Evolutionary conservation across 2,888 invertebrate genomes (phyloP).

Genomic region (Dynastes maya): DNA sequence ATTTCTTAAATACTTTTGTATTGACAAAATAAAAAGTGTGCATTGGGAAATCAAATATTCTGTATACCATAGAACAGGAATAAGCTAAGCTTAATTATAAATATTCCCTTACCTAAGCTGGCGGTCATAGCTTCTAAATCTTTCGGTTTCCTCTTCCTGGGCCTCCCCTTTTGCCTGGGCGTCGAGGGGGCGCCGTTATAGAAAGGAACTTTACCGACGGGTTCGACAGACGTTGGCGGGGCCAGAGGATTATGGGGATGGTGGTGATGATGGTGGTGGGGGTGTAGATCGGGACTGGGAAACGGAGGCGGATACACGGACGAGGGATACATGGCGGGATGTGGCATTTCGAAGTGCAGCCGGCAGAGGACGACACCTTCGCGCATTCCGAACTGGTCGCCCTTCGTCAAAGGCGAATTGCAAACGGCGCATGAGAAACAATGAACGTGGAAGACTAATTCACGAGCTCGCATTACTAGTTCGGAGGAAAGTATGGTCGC

Average conservation of each 20-base stretch:
- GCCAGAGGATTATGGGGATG: conserved; percentile 70
- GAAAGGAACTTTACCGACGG: conserved; percentile 71
- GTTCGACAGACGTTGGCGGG: conserved; percentile 69
- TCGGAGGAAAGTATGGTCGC: conserved; percentile 91
- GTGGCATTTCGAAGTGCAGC: conserved; percentile 77
- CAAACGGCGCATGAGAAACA: conserved; percentile 96
- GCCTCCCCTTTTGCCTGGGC: conserved; percentile 93
- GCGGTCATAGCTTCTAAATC: conserved; percentile 90
- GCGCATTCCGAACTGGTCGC: conserved; percentile 95
- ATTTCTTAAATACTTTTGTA: too few species aligned
- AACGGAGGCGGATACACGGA: conserved; percentile 69
- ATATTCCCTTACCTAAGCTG: conserved; percentile 78
- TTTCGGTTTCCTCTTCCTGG: conserved; percentile 93
- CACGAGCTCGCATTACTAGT: conserved; percentile 94
- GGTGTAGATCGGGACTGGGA: conserved; percentile 73
- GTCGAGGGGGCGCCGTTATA: conserved; percentile 77
- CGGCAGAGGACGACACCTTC: conserved; percentile 92
- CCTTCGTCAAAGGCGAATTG: conserved; percentile 89
- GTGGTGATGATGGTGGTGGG: conserved; percentile 61
- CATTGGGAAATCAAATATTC: too few species aligned
- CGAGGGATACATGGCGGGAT: conserved; percentile 61
- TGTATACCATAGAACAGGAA: too few species aligned
- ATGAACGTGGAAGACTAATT: conserved; percentile 93
- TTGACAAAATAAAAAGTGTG: too few species aligned
- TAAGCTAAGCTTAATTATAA: too few species aligned